These are phyloP conservation scores for Psittacula derbiana DNA, from an alignment of 2,797 vertebrate species.

Conservation along the genomic window DNA sequence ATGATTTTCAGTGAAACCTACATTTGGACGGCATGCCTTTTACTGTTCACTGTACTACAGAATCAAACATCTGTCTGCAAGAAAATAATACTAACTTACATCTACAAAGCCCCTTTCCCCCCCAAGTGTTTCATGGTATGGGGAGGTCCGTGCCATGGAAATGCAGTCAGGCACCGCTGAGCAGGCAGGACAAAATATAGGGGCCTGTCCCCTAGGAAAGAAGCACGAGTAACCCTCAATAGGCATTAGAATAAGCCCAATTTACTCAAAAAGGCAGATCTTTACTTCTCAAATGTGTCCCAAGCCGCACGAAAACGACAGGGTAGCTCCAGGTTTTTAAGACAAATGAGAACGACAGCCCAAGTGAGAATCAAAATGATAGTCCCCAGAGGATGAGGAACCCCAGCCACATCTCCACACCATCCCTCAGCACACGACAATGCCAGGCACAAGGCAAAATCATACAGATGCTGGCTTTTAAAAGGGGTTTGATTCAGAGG, in stretches of 20 bases:
- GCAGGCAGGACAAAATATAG: neutral
- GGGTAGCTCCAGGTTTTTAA: neutral
- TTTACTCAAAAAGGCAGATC: neutral
- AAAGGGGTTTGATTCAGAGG: neutral
- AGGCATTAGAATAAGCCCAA: neutral
- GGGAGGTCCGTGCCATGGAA: neutral
- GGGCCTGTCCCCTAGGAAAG: neutral
- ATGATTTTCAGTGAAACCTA: neutral
- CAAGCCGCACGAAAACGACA: neutral
- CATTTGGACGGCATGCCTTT: neutral
- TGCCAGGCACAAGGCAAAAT: neutral
- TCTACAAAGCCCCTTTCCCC: neutral
- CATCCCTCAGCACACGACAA: neutral
- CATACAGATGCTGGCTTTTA: neutral
- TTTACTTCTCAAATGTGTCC: neutral
- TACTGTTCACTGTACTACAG: neutral
- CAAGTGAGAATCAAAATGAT: neutral
- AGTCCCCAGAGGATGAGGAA: neutral
- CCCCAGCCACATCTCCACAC: neutral
- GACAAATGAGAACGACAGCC: neutral
- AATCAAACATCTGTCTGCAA: neutral
- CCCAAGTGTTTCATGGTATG: accelerated
- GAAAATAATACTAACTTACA: neutral
- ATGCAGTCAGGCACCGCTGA: neutral
- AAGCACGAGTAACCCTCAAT: neutral